Percentiles rank a stretch among this genome's conserved stretches.
phyloP scores from a whole-genome alignment of 2,113 vertebrate genomes.

The Rhinogobius similis region DNA sequence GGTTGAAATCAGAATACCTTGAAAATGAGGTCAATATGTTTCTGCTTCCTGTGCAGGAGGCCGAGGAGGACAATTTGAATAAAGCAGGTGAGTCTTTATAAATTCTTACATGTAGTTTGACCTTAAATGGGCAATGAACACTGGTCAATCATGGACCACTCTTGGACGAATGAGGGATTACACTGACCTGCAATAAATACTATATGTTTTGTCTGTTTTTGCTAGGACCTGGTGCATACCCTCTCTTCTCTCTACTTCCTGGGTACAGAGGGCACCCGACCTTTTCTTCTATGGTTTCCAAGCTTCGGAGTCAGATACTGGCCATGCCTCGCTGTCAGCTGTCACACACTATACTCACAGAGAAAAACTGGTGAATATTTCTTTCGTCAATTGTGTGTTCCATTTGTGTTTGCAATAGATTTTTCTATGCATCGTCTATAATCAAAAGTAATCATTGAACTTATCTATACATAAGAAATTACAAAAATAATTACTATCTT shows the following conservation, averaged over 20 bases:
- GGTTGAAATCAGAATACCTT: slow-evolving; percentile 83
- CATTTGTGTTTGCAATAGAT: not conserved
- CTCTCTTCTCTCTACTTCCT: slow-evolving; percentile 87
- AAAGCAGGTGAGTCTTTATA: slow-evolving; percentile 76
- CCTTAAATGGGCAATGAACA: not conserved
- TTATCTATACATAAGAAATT: no score
- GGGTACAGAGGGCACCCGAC: slow-evolving; percentile 87
- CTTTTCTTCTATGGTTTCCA: slow-evolving; percentile 85
- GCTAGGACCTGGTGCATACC: slow-evolving; percentile 77
- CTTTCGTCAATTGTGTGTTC: not conserved
- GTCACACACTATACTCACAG: slow-evolving; percentile 90
- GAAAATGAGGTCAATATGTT: slow-evolving; percentile 88
- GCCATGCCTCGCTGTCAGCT: slow-evolving; percentile 90
- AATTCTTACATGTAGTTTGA: not conserved
- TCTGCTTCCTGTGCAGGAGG: slow-evolving; percentile 85
- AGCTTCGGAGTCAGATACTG: slow-evolving; percentile 87
- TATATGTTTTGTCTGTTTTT: not conserved
- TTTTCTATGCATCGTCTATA: not conserved
- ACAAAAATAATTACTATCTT: no score
- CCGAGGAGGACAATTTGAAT: slow-evolving; percentile 79
- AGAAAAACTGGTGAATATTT: slow-evolving; percentile 88
- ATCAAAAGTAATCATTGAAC: not conserved
- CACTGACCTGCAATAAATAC: no score
- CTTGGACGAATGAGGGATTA: no score
- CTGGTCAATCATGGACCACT: no score